Base-by-base conservation (phyloP, 1,140 invertebrate species). In the Pseudomyrmex cubaensis region DNA sequence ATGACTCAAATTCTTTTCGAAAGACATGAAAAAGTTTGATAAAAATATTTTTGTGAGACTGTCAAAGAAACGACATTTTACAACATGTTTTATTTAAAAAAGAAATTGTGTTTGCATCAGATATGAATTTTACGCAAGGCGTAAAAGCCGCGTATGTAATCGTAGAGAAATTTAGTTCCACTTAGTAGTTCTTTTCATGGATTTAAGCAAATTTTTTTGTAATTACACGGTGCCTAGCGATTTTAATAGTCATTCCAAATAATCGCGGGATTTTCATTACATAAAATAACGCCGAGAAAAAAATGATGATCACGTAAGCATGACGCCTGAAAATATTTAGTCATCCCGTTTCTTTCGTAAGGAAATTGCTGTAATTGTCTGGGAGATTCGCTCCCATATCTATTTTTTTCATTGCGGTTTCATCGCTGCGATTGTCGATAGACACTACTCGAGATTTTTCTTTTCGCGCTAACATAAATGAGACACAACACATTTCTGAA, bases 241-340 rank as follows among this genome's bases (percentile, higher is more conserved):
- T 62, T 63, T 75, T 73, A 82, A 76, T 57, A 44, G 22, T 82
- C 78, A 61, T 15, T 52, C 63, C 57, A 76, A 82, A 77, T 52
- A 75, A 44, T 46, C 17, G 50, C 72, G 7, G 76, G 35, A 62
- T 52, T 77, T 76, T 52, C 25, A 82, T 75, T 73, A 63, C 61
- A 46, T 63, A 75, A 82, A 82, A 44, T 22, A 77, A 82, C 67
- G 35, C 13, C n/a, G 22, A 25, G 44, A 77, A 77, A 44, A 63
- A 82, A 82, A 82, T 56, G 48, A 52, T 63, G 61, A 82, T 63
- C 72, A 75, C 17, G 80, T 82, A 70, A 80, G 66, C 76, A 70
- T 70, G 76, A 80, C 76, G 76, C 66, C 44, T 70, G 54, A 56
- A 78, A 78, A 70, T 70, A 35, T 25, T 44, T 57, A n/a, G 54